Conservation (phyloP, 1,140 invertebrate genomes). For the Parasteatoda tepidariorum region DNA sequence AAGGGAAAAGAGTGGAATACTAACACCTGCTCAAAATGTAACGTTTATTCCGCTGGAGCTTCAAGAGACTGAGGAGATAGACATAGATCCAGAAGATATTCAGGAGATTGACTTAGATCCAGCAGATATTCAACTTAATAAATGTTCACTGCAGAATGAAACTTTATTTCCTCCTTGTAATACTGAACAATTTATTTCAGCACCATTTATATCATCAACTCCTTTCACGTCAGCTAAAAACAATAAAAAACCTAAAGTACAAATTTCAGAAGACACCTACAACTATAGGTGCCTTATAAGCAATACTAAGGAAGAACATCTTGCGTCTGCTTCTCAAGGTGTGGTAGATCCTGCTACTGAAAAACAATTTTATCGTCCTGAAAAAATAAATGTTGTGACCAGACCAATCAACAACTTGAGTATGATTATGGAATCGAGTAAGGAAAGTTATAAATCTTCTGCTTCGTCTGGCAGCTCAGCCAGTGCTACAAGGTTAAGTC, state of each 20-base stretch:
- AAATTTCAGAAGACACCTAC: background rate
- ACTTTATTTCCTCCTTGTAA: conserved; percentile 44
- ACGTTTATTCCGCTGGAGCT: conserved; percentile 64
- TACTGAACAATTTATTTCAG: conserved; percentile 39
- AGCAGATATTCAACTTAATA: background rate
- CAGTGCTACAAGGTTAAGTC: conserved; percentile 11
- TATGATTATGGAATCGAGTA: conserved; percentile 61
- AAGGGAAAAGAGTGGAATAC: conserved; percentile 66
- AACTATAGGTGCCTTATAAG: background rate
- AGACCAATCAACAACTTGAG: conserved; percentile 36
- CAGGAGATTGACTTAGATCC: background rate
- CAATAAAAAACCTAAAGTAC: background rate
- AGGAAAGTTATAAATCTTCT: conserved; percentile 60
- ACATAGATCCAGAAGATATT: background rate
- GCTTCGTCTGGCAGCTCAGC: conserved; percentile 40
- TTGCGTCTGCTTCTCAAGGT: background rate
- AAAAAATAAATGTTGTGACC: background rate
- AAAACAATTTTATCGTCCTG: too few species aligned
- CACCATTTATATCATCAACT: conserved; percentile 17
- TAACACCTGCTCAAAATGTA: conserved; percentile 63
- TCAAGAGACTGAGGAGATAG: conserved; percentile 61
- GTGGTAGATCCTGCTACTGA: background rate
- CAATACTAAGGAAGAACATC: background rate
- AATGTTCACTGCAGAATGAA: background rate
- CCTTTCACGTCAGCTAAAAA: conserved; percentile 14